Evolutionary conservation across 2,888 invertebrate species (phyloP), one percentile per base, ranked within the genome.

Genomic region (Chrysodeixis includens): DNA sequence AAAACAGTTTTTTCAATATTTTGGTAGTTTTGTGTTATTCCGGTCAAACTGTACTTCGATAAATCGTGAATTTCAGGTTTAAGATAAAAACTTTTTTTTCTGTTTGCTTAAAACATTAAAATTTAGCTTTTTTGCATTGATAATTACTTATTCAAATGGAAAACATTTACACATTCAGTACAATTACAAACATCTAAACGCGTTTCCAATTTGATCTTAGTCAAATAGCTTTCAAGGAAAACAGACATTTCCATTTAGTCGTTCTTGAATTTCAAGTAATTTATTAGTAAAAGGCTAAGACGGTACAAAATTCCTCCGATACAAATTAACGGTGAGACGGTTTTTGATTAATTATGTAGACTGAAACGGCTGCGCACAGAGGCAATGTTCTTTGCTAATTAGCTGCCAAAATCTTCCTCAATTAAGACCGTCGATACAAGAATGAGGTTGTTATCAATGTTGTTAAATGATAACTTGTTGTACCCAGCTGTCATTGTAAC

Each of bases 331-430:
- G 35, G 62, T 69, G 59, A 59, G 46, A 44, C 49, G 12, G 30
- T 57, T 65, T 67, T 67, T 71, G 66, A 77, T 74, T 68, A 80
- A 80, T 77, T 71, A 74, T 74, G 65, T 64, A 70, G 56, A 30
- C 56, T 14, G 46, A 52, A 62, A 49, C 57, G 58, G 69, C 68
- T 75, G 75, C 57, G 61, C 62, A 59, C 65, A 63, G 56, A 66
- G 74, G 58, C 62, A 44, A 56, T 58, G 67, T 71, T 74, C 59
- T 64, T 26, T 62, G 55, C 32, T 79, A 80, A 80, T 77, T 69
- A 70, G 51, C 69, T 53, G 68, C 60, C 62, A 61, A 71, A 74
- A 79, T 68, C 62, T 70, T 64, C 62, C 69, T 56, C 56, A 72
- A 66, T 69, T 69, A 63, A 62, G 49, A 26, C 56, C 59, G 70